Conservation (phyloP, 2,888 invertebrate genomes). For the Tridacna crocea region DNA sequence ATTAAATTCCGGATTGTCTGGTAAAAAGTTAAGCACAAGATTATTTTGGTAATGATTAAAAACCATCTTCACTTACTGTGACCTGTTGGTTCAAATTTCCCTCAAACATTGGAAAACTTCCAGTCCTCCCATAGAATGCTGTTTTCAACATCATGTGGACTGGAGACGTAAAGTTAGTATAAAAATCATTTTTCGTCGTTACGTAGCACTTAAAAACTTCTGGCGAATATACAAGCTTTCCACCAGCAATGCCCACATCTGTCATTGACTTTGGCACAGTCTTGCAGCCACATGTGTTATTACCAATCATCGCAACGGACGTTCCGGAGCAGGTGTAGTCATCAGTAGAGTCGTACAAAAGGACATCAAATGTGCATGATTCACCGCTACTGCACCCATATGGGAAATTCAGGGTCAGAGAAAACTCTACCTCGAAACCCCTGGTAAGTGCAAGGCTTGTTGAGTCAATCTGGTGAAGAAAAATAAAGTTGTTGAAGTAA, state of each 20-base stretch:
- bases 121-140: neutral
- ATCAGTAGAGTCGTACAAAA: neutral
- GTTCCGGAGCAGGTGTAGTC: neutral
- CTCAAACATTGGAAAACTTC: neutral
- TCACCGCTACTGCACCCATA: neutral
- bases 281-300: constrained; percentile 11
- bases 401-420: neutral
- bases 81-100: neutral
- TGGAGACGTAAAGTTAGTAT: neutral
- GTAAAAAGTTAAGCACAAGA: neutral
- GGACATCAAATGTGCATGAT: neutral
- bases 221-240: neutral
- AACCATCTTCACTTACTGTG: neutral
- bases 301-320: neutral
- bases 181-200: constrained; percentile 9
- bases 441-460: neutral
- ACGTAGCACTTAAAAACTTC: neutral
- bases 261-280: neutral
- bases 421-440: neutral
- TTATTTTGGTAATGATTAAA: no score
- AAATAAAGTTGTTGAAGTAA: no score
- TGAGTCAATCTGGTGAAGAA: neutral
- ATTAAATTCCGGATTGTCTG: no score
- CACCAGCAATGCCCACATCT: neutral
- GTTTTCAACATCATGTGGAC: neutral